Evolutionary conservation across 1,140 invertebrate species (phyloP).

Genomic region (Caenorhabditis inopinata): DNA sequence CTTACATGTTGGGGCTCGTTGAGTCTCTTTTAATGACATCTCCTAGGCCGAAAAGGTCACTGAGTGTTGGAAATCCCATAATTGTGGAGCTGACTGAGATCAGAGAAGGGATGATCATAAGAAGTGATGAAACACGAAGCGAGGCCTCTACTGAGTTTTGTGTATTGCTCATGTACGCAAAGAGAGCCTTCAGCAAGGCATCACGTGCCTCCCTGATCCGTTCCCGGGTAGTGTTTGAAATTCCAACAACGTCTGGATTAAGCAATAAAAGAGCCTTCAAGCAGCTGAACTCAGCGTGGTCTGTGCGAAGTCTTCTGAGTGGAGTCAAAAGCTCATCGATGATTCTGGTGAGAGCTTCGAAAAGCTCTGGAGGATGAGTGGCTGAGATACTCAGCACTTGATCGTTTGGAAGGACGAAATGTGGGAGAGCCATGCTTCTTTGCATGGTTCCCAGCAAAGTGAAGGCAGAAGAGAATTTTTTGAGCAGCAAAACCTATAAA

Average conservation of each 20-base stretch:
- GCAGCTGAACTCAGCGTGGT: constrained; percentile 53
- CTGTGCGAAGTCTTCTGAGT: constrained; percentile 51
- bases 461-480: constrained; percentile 52
- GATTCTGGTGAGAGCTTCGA: constrained; percentile 45
- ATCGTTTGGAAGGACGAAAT: constrained; percentile 57
- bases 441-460: constrained; percentile 55
- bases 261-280: constrained; percentile 57
- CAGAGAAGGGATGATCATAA: constrained; percentile 57
- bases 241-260: constrained; percentile 53
- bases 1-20: constrained; percentile 25
- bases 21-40: constrained; percentile 44
- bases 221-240: constrained; percentile 49
- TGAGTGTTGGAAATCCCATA: constrained; percentile 48
- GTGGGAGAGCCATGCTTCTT: constrained; percentile 49
- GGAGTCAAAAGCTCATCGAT: constrained; percentile 58
- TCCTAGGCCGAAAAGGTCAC: constrained; percentile 55
- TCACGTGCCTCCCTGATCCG: constrained; percentile 56
- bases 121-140: constrained; percentile 55
- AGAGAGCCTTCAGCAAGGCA: constrained; percentile 55
- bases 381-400: constrained; percentile 50
- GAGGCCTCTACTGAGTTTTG: constrained; percentile 50
- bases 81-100: constrained; percentile 47
- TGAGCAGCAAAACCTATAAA: constrained; percentile 55
- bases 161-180: constrained; percentile 50
- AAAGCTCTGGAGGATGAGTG: constrained; percentile 46